Evolutionary conservation across 2,797 vertebrate genomes (phyloP), one percentile per base, ranked within the genome.

Genomic region (Hydrocynus forskahlii): DNA sequence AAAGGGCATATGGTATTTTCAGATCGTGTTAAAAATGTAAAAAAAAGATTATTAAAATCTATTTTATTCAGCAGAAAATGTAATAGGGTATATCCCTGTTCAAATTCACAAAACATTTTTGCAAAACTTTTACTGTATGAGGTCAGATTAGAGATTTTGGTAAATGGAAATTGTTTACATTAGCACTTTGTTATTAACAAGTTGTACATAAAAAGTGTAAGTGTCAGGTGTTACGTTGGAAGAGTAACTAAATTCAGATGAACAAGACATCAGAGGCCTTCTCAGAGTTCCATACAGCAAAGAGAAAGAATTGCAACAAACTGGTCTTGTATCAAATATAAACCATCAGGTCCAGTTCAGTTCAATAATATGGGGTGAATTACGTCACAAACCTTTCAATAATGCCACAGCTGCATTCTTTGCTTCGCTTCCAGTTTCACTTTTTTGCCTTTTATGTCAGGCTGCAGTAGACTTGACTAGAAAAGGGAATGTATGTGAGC

Each of bases 401-500:
- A 4, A 59, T 13, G 38, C 17, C 57, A 57, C 40, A n/a, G 60
- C 29, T n/a, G 35, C 54, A 7, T 40, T 80, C 78, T 78, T 48
- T 75, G 85, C 72, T 84, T 82, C 81, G 81, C 76, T 55, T 85
- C 79, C 79, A 88, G 81, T 79, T 87, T 71, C 55, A 7, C 45
- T 67, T 14, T 87, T 86, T 88, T 86, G 63, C 91, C 92, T 91
- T 92, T 91, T 92, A 91, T 81, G 89, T 91, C 89, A 84, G 83
- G 81, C 84, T 87, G 64, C 83, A 14, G 76, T 63, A 57, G 69
- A 60, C 87, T 88, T 94, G 93, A 90, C 94, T 93, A 89, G 91
- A 94, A 95, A 94, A 94, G 94, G 94, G 88, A 94, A 95, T 94
- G 91, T 89, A 89, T 89, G 89, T 94, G 93, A 90, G 94, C 93